These are phyloP conservation scores for Morbakka virulenta DNA, from an alignment of 30 jellyfish, hydroid and myxozoan genomes.

Conservation along the genomic window DNA sequence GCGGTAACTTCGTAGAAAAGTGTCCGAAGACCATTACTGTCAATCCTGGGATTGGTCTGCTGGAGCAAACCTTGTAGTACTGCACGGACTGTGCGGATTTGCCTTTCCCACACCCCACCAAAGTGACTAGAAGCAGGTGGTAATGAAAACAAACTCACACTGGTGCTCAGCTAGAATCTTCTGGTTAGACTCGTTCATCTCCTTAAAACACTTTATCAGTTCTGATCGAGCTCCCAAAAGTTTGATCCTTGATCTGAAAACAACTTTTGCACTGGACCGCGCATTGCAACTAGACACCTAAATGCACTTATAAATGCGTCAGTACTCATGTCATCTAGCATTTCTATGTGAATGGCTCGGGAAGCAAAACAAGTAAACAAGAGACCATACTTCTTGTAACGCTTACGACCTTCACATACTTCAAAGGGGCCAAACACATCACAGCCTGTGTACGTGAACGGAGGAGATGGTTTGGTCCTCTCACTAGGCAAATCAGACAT, in stretches of 20 bases:
- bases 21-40: slow-evolving; percentile 22
- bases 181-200: not conserved
- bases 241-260: slow-evolving; percentile 43
- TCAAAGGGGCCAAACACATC: slow-evolving; percentile 48
- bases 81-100: not conserved
- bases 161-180: too few species aligned
- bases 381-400: slow-evolving; percentile 23
- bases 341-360: slow-evolving; percentile 48
- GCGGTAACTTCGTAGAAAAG: slow-evolving; percentile 14
- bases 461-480: slow-evolving; percentile 29
- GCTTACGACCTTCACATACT: not conserved
- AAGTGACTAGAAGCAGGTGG: slow-evolving; percentile 42
- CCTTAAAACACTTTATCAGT: not conserved
- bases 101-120: slow-evolving; percentile 57
- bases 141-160: too few species aligned
- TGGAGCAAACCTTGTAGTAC: too few species aligned
- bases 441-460: slow-evolving; percentile 33
- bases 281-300: slow-evolving; percentile 16
- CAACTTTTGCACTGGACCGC: slow-evolving; percentile 37
- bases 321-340: slow-evolving; percentile 25
- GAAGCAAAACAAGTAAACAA: slow-evolving; percentile 17
- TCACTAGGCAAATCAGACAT: slow-evolving; percentile 66
- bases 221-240: slow-evolving; percentile 31
- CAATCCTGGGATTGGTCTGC: not conserved
- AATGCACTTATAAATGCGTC: slow-evolving; percentile 27